Evolutionary conservation across 2,113 vertebrate genomes (phyloP), one percentile per base, ranked within the genome.

Genomic region (Hystrix cristata): DNA sequence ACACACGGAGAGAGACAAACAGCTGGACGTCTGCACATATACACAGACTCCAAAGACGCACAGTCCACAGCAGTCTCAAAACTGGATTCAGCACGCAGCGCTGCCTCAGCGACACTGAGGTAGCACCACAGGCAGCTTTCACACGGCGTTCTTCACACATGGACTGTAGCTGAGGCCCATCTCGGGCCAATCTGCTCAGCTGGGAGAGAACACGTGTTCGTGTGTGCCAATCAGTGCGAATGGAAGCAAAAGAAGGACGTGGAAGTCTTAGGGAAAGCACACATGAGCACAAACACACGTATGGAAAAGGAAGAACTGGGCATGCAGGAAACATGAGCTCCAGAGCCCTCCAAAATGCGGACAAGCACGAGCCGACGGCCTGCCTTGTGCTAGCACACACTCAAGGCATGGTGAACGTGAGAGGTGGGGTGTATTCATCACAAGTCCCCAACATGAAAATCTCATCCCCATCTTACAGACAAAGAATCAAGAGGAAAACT

Each of bases 81-180:
- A 9, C 21, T 67, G 7, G 53, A 51, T 65, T 46, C 51, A 53
- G 74, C 60, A 38, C 9, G 38, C 2, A 18, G 59, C 57, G 46
- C 64, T 2, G 21, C 14, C 57, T 43, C 55, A 12, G 64, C 57
- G 55, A 60, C 8, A 4, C 4, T 11, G 27, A 27, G 4, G 3
- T 2, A 67, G 57, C 0, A 12, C 13, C 34, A 15, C 0, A 0
- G 14, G 18, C 7, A 29, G 65, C 8, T n/a, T 72, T 21, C 57
- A 60, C n/a, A 2, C 27, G 48, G 27, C 65, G 80, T 64, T 78
- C 48, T 64, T 46, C 31, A 27, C 0, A 7, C 55, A 19, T 3
- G 11, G n/a, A 38, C 27, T 21, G 46, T 29, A 13, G 59, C 51
- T 53, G 31, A 57, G 13, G 46, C 57, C n/a, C 64, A 31, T 31